phyloP scores from a whole-genome alignment of 2,797 vertebrate genomes.

The Poecile montanus region DNA sequence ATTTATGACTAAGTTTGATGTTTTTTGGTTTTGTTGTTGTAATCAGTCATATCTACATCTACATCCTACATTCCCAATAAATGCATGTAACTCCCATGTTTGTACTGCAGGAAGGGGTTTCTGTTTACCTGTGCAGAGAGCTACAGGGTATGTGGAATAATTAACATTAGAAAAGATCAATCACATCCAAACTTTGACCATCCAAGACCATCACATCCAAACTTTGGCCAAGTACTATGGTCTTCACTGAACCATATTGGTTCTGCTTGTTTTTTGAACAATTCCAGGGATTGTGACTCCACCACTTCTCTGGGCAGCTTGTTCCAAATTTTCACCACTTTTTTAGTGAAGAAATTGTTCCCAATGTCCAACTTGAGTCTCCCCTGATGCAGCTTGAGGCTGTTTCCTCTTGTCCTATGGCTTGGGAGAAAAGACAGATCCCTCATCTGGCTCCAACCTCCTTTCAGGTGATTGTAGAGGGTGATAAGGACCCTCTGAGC shows the following conservation, averaged over 20 bases:
- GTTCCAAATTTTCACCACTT: neutral
- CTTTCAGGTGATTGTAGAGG: neutral
- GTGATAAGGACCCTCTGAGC: neutral
- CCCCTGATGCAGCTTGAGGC: neutral
- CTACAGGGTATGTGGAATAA: rapidly evolving
- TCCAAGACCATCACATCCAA: too few species aligned
- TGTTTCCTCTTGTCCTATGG: rapidly evolving
- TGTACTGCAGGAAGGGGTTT: neutral
- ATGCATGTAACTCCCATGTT: neutral
- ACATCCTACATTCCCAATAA: neutral
- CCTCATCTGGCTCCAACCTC: neutral
- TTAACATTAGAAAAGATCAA: neutral
- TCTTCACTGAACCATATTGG: neutral
- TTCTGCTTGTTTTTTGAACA: neutral
- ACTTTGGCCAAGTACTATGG: rapidly evolving
- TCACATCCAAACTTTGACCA: neutral
- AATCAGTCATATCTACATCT: neutral
- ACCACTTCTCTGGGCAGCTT: neutral
- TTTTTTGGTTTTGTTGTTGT: neutral
- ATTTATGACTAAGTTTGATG: neutral
- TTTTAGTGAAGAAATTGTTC: neutral
- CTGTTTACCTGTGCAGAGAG: neutral
- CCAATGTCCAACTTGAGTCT: neutral
- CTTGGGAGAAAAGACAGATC: neutral
- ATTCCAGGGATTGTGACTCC: neutral